These are phyloP conservation scores for Drosophila orena DNA, from an alignment of 1,140 invertebrate species.

Conservation along the genomic window DNA sequence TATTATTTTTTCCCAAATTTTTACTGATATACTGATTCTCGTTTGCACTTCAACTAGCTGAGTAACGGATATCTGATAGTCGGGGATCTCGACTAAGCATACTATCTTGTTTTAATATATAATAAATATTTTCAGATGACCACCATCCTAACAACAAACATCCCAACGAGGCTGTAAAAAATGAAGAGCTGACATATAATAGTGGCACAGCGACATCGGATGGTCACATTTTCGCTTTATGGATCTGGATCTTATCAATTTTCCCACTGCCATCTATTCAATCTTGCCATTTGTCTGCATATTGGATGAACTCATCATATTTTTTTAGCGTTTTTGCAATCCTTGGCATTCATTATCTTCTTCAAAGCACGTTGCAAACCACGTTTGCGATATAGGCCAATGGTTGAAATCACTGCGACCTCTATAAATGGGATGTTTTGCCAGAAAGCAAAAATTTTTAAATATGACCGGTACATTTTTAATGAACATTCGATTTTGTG, in stretches of 20 bases:
- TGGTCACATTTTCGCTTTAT: neutral
- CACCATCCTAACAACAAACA: slow-evolving; percentile 90
- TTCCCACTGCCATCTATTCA: neutral
- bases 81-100: too few species aligned
- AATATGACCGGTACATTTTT: slow-evolving; percentile 21
- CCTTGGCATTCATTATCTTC: slow-evolving; percentile 19
- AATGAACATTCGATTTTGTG: neutral
- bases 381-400: neutral
- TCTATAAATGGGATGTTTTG: neutral
- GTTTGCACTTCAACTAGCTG: too few species aligned
- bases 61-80: too few species aligned
- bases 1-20: too few species aligned
- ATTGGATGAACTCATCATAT: slow-evolving; percentile 29
- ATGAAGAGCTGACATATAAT: slow-evolving; percentile 93
- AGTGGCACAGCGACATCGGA: slow-evolving; percentile 49
- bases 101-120: neutral
- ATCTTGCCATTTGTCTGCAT: neutral
- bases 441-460: neutral
- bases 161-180: slow-evolving; percentile 96
- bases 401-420: neutral
- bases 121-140: slow-evolving; percentile 85
- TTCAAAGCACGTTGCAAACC: slow-evolving; percentile 6
- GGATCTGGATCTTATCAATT: slow-evolving; percentile 15
- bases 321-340: slow-evolving; percentile 14
- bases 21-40: too few species aligned